Conservation (phyloP, 2,888 invertebrate species). For the Oligia latruncula region DNA sequence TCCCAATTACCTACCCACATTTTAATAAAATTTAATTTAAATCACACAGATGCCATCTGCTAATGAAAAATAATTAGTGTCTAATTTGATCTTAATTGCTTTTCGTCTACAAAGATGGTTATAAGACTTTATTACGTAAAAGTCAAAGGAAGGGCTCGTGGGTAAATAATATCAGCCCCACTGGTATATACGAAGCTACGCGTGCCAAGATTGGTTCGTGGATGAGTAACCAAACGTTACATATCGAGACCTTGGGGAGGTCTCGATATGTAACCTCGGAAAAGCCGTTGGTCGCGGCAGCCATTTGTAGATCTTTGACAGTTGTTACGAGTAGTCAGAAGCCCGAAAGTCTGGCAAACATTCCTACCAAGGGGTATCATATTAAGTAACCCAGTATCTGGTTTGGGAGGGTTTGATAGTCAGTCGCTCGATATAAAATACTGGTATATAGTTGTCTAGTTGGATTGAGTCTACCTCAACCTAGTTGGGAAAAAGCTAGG, state of each 20-base stretch:
- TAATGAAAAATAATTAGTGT: slow-evolving; percentile 47
- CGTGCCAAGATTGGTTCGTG: neutral
- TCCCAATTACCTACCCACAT: slow-evolving; percentile 36
- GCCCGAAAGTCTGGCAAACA: neutral
- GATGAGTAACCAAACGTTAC: neutral
- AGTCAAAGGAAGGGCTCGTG: slow-evolving; percentile 36
- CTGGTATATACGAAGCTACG: neutral
- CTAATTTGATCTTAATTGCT: slow-evolving; percentile 34
- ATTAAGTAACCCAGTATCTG: too few relatives aligned
- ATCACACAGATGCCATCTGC: slow-evolving; percentile 26
- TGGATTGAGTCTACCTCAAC: neutral
- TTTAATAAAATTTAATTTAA: slow-evolving; percentile 39
- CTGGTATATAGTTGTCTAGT: neutral
- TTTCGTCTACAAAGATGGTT: slow-evolving; percentile 16
- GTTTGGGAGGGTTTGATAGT: neutral
- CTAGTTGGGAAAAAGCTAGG: neutral
- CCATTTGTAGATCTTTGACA: neutral
- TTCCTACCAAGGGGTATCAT: neutral
- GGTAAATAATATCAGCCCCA: neutral
- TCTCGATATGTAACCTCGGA: too few relatives aligned
- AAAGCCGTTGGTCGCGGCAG: neutral
- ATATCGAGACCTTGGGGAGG: neutral
- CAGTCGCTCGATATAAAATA: neutral
- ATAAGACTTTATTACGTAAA: slow-evolving; percentile 36
- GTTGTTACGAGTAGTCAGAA: neutral